phyloP scores from a whole-genome alignment of 2,888 invertebrate species.

The Tortrix viridana region DNA sequence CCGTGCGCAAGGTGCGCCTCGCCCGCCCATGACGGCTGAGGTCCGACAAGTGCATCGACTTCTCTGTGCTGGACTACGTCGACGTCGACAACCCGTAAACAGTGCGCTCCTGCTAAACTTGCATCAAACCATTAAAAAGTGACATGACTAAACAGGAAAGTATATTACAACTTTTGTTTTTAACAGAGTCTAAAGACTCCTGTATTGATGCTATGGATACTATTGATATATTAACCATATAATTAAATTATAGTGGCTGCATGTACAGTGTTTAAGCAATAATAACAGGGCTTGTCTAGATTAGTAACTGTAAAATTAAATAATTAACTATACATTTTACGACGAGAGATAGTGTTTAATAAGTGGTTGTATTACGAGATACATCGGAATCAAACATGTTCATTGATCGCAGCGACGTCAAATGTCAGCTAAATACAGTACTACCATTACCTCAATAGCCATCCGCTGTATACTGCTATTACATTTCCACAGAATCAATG shows the following conservation, averaged over 20 bases:
- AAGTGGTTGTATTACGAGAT: background rate
- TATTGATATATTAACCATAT: background rate
- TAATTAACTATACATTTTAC: background rate
- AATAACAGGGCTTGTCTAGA: background rate
- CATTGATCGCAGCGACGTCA: too few relatives aligned
- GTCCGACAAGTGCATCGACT: constrained; percentile 59
- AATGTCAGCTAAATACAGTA: too few relatives aligned
- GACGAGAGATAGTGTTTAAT: background rate
- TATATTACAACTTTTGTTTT: constrained; percentile 8
- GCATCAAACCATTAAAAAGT: constrained; percentile 20
- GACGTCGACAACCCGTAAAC: constrained; percentile 40
- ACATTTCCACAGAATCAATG: too few relatives aligned
- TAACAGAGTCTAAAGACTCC: constrained; percentile 2
- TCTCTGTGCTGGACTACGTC: constrained; percentile 55
- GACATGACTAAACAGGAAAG: constrained; percentile 5
- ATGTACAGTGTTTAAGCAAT: background rate
- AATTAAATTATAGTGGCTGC: constrained; percentile 6
- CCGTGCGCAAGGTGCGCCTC: constrained; percentile 54
- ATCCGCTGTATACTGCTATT: too few relatives aligned
- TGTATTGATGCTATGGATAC: background rate
- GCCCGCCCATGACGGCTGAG: constrained; percentile 66
- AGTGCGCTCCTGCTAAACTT: constrained; percentile 10
- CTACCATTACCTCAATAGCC: too few relatives aligned
- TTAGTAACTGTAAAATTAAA: background rate
- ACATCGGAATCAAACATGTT: too few relatives aligned